A percentile compares a stretch with the other conserved stretches of the same genome.
Conservation (phyloP, 2,888 invertebrate genomes). For the Diabrotica balteata region DNA sequence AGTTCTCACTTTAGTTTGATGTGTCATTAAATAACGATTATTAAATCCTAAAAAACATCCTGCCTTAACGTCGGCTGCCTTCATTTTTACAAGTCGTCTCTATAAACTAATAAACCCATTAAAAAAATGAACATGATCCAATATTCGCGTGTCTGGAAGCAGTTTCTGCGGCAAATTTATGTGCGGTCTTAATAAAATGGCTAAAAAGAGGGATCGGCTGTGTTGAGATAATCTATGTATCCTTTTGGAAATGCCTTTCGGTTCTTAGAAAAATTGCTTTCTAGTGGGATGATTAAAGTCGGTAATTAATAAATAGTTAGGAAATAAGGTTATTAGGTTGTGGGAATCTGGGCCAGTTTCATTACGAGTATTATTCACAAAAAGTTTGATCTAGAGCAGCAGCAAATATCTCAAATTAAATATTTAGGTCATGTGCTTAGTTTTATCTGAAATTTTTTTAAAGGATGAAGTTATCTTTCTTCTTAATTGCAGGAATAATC, state of each 20-base stretch:
- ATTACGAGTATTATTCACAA: too few species aligned
- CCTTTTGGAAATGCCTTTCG: conserved; percentile 18
- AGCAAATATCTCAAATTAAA: too few species aligned
- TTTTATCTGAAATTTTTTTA: too few species aligned
- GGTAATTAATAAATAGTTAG: neutral
- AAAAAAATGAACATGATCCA: conserved; percentile 37
- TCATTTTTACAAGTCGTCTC: conserved; percentile 26
- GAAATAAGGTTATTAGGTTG: too few species aligned
- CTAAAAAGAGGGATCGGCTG: conserved; percentile 32
- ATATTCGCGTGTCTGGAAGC: conserved; percentile 39
- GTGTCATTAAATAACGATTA: conserved; percentile 7
- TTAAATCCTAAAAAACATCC: conserved; percentile 6
- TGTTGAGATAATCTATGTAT: conserved; percentile 14
- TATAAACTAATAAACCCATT: conserved; percentile 40
- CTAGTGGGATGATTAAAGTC: neutral
- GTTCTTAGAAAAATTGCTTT: conserved; percentile 10
- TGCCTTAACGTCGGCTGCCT: conserved; percentile 11
- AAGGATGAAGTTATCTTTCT: too few species aligned
- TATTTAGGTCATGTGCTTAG: too few species aligned
- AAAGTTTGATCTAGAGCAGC: too few species aligned
- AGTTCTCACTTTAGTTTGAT: conserved; percentile 8
- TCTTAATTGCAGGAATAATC: too few species aligned
- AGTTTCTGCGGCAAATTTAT: conserved; percentile 33
- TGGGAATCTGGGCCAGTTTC: too few species aligned
- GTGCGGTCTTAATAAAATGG: conserved; percentile 27